Base-by-base conservation (phyloP, 2,888 invertebrate genomes). In the Caenorhabditis sulstoni region DNA sequence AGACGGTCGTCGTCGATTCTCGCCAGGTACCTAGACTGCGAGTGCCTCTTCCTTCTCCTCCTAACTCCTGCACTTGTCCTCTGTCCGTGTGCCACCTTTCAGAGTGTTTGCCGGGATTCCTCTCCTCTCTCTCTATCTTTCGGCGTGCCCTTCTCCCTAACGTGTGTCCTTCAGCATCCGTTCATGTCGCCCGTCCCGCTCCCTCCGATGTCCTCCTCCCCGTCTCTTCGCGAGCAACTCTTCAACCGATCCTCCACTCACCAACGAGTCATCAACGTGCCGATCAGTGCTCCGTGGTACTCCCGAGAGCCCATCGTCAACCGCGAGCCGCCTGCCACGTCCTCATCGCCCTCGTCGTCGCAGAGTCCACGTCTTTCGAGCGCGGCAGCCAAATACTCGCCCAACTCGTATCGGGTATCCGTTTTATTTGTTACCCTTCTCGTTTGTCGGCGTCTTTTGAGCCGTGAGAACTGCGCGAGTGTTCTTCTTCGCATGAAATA, bases 281-380 rank as follows among this genome's bases (percentile, higher is more conserved):
- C 84, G 18, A 84, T 84, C 29, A 73, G 53, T 62, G 84, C 84
- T 49, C 80, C 81, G n/a, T 84, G 84, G 84, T 75, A 79, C 53
- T 67, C 70, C n/a, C 18, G 58, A 3, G 52, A 79, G 9, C 62
- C 67, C 18, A 37, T 73, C 45, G 64, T 71, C 49, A 71, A 71
- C 45, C 49, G 57, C 1, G 71, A 71, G 44, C 57, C 65, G 58
- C 65, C 66, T 9, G 29, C 20, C 44, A 50, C 64, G 16, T 52
- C 66, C 4, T 18, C 44, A 29, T 29, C 66, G 14, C 18, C 18
- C 41, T 37, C 62, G 16, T 52, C 66, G n/a, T 14, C 44, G 2
- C 57, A 49, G 12, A 57, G 49, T 39, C 20, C 64, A 14, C 76
- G 64, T 37, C 62, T 53, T 23, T 29, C 71, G 22, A 70, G 41